phyloP scores from a whole-genome alignment of 2,113 vertebrate genomes.

The Pseudolaguvia tuberculata region DNA sequence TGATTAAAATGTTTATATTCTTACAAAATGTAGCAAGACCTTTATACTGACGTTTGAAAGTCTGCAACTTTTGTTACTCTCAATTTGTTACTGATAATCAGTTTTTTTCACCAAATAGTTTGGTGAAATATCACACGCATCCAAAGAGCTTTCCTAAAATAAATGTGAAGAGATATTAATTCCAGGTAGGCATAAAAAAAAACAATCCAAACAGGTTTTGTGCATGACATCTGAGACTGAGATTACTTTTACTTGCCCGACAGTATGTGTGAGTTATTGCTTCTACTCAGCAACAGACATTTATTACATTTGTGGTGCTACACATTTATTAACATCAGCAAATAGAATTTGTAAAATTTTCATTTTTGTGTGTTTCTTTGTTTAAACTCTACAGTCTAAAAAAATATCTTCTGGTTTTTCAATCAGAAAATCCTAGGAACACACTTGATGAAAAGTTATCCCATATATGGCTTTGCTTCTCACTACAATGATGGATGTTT shows the following conservation, averaged over 20 bases:
- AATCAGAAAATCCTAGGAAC: no score
- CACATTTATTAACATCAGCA: neutral
- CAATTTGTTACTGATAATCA: no score
- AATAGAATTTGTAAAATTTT: neutral
- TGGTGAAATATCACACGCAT: no score
- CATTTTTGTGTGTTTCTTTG: neutral
- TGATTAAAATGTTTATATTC: neutral
- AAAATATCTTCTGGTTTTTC: neutral
- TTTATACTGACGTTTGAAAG: no score
- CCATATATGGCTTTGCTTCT: conserved; percentile 12
- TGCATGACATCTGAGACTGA: neutral
- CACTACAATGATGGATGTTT: neutral
- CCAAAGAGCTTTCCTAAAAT: no score
- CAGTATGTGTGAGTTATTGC: neutral
- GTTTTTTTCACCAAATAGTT: no score
- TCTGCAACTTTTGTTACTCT: no score
- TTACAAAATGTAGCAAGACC: neutral
- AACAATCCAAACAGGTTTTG: no score
- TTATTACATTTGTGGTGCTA: neutral
- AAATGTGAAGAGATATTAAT: no score
- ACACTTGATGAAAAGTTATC: neutral
- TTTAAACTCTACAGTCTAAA: neutral
- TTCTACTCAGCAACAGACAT: neutral
- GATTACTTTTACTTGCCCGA: neutral
- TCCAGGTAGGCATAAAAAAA: no score